These are phyloP conservation scores for Muscicapa striata DNA, from an alignment of 2,797 vertebrate genomes.

Conservation along the genomic window DNA sequence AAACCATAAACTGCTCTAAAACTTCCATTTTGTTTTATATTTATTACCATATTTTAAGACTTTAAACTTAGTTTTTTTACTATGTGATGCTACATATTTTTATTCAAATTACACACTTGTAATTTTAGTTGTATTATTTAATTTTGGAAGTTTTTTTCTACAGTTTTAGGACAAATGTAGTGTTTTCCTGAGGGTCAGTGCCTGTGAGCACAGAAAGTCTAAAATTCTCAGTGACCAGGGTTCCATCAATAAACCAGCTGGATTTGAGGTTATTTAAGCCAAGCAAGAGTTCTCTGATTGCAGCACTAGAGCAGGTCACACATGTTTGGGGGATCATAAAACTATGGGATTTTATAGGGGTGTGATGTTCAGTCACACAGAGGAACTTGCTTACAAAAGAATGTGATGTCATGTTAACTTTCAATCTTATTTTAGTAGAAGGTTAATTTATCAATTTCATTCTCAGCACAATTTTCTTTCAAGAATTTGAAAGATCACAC, in stretches of 20 bases:
- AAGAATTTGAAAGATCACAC: background rate
- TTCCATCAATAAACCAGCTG: background rate
- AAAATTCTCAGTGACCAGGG: too few species aligned
- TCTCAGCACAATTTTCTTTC: background rate
- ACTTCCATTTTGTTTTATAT: too few species aligned
- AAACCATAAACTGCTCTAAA: too few species aligned
- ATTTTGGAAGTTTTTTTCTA: too few species aligned
- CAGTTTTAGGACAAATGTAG: too few species aligned
- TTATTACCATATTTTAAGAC: too few species aligned
- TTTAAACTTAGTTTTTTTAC: too few species aligned
- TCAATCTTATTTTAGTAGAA: background rate
- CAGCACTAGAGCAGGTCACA: background rate
- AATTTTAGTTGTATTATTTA: too few species aligned
- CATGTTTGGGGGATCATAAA: background rate
- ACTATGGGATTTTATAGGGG: background rate
- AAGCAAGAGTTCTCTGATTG: background rate
- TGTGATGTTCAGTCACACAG: background rate
- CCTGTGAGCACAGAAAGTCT: too few species aligned
- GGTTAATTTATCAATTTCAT: background rate
- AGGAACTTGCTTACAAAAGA: background rate
- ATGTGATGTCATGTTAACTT: background rate
- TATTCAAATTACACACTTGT: too few species aligned
- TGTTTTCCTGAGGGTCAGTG: too few species aligned
- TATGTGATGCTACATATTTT: too few species aligned
- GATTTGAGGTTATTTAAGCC: background rate